These are phyloP conservation scores for Garra rufa DNA, from an alignment of 2,113 vertebrate species.

Conservation along the genomic window DNA sequence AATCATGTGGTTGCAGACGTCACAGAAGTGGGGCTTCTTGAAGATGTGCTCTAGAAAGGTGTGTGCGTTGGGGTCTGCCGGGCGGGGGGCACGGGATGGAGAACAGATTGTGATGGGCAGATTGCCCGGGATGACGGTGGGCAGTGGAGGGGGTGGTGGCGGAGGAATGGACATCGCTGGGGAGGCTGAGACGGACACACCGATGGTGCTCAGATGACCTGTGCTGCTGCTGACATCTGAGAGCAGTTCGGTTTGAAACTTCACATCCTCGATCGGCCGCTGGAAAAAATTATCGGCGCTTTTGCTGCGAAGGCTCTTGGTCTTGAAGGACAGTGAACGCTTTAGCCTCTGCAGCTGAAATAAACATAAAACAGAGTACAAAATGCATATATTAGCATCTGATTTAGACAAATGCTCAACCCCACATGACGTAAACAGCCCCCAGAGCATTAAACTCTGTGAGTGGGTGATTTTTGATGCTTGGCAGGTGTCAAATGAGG, in stretches of 20 bases:
- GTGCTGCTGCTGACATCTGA: constrained; percentile 85
- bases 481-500: constrained; percentile 11
- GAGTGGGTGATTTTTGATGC: neutral
- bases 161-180: constrained; percentile 47
- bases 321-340: constrained; percentile 96
- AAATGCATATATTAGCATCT: neutral
- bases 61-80: constrained; percentile 81
- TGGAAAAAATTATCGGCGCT: constrained; percentile 98
- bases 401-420: neutral
- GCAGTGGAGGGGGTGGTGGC: constrained; percentile 72
- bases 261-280: constrained; percentile 82
- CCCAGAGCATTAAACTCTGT: neutral
- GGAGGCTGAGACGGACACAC: constrained; percentile 66
- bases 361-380: constrained; percentile 52
- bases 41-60: constrained; percentile 97
- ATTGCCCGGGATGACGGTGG: constrained; percentile 49
- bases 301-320: constrained; percentile 96
- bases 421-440: neutral
- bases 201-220: constrained; percentile 78
- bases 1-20: constrained; percentile 99
- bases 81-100: constrained; percentile 79
- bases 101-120: constrained; percentile 73
- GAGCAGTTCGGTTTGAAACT: constrained; percentile 81
- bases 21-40: constrained; percentile 99
- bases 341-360: constrained; percentile 95